phyloP scores from a whole-genome alignment of 2,113 vertebrate species.

The Balaenoptera acutorostrata region DNA sequence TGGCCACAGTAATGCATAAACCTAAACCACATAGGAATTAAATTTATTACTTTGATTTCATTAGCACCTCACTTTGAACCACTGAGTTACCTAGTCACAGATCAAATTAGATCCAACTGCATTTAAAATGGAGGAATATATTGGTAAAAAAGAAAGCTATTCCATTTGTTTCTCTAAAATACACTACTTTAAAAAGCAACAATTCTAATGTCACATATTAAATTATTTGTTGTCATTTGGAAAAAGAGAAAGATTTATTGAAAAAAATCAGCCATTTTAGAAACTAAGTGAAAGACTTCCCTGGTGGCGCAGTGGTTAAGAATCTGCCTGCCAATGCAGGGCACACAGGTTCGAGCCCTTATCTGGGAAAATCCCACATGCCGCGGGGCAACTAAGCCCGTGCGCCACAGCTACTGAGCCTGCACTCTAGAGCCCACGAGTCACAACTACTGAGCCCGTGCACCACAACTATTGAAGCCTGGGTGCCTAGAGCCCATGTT shows the following conservation, averaged over 20 bases:
- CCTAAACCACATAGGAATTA: neutral
- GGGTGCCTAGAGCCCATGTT: too few species aligned
- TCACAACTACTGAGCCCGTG: too few species aligned
- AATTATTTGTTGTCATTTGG: conserved; percentile 4
- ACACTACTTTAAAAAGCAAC: neutral
- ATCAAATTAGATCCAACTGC: neutral
- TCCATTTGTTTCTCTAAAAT: neutral
- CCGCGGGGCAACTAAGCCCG: too few species aligned
- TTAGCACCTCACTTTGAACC: neutral
- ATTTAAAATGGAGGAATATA: neutral
- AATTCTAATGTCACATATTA: neutral
- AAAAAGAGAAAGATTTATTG: neutral
- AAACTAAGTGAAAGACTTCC: neutral
- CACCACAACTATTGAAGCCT: too few species aligned
- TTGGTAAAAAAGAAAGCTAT: conserved; percentile 9
- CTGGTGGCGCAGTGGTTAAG: too few species aligned
- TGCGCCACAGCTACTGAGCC: too few species aligned
- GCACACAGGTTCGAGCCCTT: too few species aligned
- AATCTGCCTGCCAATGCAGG: too few species aligned
- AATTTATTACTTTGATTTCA: neutral
- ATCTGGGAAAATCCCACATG: too few species aligned
- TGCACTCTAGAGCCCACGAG: too few species aligned
- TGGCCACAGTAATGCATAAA: neutral
- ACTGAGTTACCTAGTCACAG: conserved; percentile 14
- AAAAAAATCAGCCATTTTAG: conserved; percentile 18